phyloP scores from a whole-genome alignment of 2,888 invertebrate genomes.

The Endotricha flammealis region DNA sequence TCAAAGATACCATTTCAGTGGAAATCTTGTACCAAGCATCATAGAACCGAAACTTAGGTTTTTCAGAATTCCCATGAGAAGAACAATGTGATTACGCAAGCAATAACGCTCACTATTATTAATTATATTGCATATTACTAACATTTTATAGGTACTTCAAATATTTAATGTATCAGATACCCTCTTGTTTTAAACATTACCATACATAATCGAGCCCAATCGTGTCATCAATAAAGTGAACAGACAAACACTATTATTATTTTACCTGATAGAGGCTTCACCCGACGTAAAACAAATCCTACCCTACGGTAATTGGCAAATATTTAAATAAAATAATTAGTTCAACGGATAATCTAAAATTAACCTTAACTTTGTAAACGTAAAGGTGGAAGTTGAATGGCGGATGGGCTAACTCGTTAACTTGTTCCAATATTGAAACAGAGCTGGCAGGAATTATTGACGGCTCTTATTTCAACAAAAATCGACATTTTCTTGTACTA shows the following conservation, averaged over 20 bases:
- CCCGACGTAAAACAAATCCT: slow-evolving; percentile 32
- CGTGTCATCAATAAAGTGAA: slow-evolving; percentile 7
- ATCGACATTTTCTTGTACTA: slow-evolving; percentile 1
- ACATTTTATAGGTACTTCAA: too few relatives aligned
- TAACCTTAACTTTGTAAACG: slow-evolving; percentile 16
- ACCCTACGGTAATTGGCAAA: slow-evolving; percentile 51
- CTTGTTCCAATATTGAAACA: slow-evolving; percentile 55
- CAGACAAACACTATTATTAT: slow-evolving; percentile 7
- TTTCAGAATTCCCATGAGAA: too few relatives aligned
- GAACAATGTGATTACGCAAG: too few relatives aligned
- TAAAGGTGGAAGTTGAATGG: slow-evolving; percentile 20
- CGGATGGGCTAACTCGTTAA: slow-evolving; percentile 48
- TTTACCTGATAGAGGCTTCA: slow-evolving; percentile 14
- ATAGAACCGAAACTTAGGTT: too few relatives aligned
- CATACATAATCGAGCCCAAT: slow-evolving; percentile 1
- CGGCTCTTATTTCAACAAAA: slow-evolving; percentile 47
- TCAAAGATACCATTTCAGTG: too few relatives aligned
- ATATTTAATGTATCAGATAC: too few relatives aligned
- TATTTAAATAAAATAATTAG: slow-evolving; percentile 59
- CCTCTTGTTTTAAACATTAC: too few relatives aligned
- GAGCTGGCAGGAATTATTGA: slow-evolving; percentile 58
- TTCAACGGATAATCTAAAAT: slow-evolving; percentile 15
- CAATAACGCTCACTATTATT: too few relatives aligned
- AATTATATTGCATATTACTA: too few relatives aligned
- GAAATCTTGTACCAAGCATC: too few relatives aligned